Base-by-base conservation (phyloP, 2,113 vertebrate species). In the Aviceda subcristata region DNA sequence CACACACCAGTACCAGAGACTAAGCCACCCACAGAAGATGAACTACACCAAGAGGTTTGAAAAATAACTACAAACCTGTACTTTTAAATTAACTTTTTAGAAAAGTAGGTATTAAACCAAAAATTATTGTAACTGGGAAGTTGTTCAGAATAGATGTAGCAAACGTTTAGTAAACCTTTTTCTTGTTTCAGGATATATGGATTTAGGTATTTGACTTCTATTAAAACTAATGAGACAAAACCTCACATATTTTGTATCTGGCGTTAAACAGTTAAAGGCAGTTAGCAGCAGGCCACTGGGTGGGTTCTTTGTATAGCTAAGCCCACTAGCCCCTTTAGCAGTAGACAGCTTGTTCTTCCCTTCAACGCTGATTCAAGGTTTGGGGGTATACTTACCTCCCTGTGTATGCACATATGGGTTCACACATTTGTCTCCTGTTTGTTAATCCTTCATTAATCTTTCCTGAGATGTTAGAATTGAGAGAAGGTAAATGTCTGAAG, bases 11-110 rank as follows among this genome's bases (percentile, higher is more conserved):
- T 98, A 75, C 99, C 99, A 51, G 99, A 99, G 98, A 98, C 97
- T 91, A 99, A 99, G 96, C 99, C 99, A 95, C 99, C 99, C 12
- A 99, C 99, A 91, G 98, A 98, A 98, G 99, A 99, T 60, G 99
- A 99, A 95, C 98, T 99, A 84, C 99, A 99, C 46, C 98, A 99
- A 96, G 99, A 99, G 99, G 99, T 99, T 79, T 91, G 98, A 94
- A 73, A 39, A 21, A 64, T 38, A 48, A 29, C 64, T 90, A 36
- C 29, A 87, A 87, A 59, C 7, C 11, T 45, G 4, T 87, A 74
- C 39, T 67, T 90, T 79, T 68, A 60, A 73, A 53, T 56, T 1
- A 81, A 36, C 14, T 45, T 64, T 64, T 67, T 39, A 68, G 36
- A 32, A 77, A 83, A 91, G 32, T 55, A 74, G 75, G 5, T 75